Percentiles rank a stretch among this genome's conserved stretches.
These are phyloP conservation scores for Meriones unguiculatus DNA, from an alignment of 2,113 vertebrate species.

Conservation along the genomic window DNA sequence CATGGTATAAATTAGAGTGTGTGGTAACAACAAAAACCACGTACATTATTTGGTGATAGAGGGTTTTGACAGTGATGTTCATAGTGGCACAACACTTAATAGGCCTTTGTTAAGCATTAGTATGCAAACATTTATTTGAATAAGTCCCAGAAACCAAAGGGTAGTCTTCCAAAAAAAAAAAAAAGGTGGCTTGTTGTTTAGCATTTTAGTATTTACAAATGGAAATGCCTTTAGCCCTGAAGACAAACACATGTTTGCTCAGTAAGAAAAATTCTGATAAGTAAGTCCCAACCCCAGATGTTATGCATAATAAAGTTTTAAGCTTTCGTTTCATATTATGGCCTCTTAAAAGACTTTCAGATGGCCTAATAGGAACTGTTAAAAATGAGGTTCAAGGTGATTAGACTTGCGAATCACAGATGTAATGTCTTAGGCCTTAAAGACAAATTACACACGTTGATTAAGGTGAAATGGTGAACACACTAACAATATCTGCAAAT, in stretches of 20 bases:
- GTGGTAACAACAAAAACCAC: background rate
- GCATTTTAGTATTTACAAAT: slow-evolving; percentile 25
- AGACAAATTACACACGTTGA: background rate
- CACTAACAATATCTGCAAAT: background rate
- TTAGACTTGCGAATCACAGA: background rate
- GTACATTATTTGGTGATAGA: background rate
- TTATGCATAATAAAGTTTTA: background rate
- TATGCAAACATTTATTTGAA: slow-evolving; percentile 6
- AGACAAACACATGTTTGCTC: slow-evolving; percentile 14
- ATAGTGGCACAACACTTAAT: background rate
- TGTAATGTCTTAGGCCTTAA: background rate
- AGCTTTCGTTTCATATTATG: background rate
- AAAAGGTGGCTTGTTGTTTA: background rate
- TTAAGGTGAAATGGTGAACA: background rate
- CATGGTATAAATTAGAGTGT: background rate
- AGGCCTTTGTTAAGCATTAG: background rate
- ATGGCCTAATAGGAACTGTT: background rate
- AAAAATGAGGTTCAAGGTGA: background rate
- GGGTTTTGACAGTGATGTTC: background rate
- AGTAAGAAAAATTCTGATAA: slow-evolving; percentile 22
- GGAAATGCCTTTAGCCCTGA: slow-evolving; percentile 33
- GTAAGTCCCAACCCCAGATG: background rate
- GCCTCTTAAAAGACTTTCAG: background rate
- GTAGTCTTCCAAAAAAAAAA: background rate
- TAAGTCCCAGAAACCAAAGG: background rate